phyloP scores from a whole-genome alignment of 2,888 invertebrate genomes.

The Synanthedon vespiformis region DNA sequence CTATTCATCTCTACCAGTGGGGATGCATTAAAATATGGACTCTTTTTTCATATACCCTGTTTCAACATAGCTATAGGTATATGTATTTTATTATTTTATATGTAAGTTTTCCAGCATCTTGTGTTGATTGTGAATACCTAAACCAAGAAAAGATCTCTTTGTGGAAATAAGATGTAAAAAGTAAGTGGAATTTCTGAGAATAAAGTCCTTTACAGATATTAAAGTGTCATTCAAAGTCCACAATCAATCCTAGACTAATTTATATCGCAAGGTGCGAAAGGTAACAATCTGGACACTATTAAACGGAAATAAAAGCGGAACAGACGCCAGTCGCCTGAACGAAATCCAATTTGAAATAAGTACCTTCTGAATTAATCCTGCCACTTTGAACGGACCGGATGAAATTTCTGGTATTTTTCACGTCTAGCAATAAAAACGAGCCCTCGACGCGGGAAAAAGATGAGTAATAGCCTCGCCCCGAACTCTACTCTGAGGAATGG shows the following conservation, averaged over 20 bases:
- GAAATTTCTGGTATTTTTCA: conserved; percentile 70
- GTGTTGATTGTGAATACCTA: too few relatives aligned
- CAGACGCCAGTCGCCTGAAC: conserved; percentile 38
- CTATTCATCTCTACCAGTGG: too few relatives aligned
- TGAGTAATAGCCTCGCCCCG: conserved; percentile 59
- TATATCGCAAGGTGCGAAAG: neutral
- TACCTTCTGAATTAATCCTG: conserved; percentile 68
- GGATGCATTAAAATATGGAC: too few relatives aligned
- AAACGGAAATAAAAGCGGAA: conserved; percentile 50
- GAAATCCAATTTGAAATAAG: conserved; percentile 70
- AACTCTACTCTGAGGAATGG: conserved; percentile 52
- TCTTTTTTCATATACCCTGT: too few relatives aligned
- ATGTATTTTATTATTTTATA: neutral
- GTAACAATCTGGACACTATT: conserved; percentile 46
- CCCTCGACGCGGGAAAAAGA: conserved; percentile 56
- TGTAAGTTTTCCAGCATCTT: neutral
- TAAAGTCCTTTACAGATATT: too few relatives aligned
- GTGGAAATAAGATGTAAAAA: too few relatives aligned
- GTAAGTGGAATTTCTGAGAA: too few relatives aligned
- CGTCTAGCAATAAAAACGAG: conserved; percentile 66
- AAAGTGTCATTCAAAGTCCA: neutral
- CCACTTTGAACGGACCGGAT: conserved; percentile 62
- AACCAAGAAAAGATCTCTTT: too few relatives aligned
- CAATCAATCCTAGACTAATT: neutral
- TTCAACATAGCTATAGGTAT: neutral